phyloP scores from a whole-genome alignment of 30 jellyfish, hydroid and myxozoan genomes.

The Pseudorhiza aurosa region DNA sequence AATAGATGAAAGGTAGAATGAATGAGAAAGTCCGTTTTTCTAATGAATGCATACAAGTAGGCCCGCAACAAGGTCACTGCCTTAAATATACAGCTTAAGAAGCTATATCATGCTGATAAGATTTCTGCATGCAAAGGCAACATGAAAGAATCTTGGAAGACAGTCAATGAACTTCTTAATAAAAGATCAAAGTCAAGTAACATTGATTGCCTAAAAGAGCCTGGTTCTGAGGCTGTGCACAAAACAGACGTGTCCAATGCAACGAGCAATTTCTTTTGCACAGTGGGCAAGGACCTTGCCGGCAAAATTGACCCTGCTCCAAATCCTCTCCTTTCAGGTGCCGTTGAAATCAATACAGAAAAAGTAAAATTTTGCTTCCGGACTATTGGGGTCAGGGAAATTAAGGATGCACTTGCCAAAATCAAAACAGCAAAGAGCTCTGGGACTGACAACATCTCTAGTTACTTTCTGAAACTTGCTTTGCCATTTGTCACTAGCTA shows the following conservation, averaged over 20 bases:
- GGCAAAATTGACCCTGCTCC: slow-evolving; percentile 12
- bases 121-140: slow-evolving; percentile 2
- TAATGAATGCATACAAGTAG: slow-evolving; percentile 34
- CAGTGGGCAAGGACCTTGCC: slow-evolving; percentile 50
- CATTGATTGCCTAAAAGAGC: background rate
- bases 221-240: slow-evolving; percentile 4
- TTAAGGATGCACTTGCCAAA: background rate
- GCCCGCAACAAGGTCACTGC: slow-evolving; percentile 2
- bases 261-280: slow-evolving; percentile 24
- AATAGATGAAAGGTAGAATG: too few species aligned
- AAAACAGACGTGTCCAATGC: slow-evolving; percentile 14
- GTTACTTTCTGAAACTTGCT: background rate
- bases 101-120: background rate
- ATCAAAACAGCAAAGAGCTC: background rate
- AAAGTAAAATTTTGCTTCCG: background rate
- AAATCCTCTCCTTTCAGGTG: slow-evolving; percentile 16
- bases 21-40: slow-evolving; percentile 11
- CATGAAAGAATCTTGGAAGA: slow-evolving; percentile 36
- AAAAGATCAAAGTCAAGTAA: slow-evolving; percentile 15
- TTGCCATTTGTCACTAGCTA: slow-evolving; percentile 10
- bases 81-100: slow-evolving; percentile 5
- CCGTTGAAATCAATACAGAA: background rate
- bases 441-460: background rate
- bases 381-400: background rate
- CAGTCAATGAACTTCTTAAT: slow-evolving; percentile 4